Evolutionary conservation across 2,113 vertebrate species (phyloP), one percentile per base, ranked within the genome.

Genomic region (Protobothrops mucrosquamatus): DNA sequence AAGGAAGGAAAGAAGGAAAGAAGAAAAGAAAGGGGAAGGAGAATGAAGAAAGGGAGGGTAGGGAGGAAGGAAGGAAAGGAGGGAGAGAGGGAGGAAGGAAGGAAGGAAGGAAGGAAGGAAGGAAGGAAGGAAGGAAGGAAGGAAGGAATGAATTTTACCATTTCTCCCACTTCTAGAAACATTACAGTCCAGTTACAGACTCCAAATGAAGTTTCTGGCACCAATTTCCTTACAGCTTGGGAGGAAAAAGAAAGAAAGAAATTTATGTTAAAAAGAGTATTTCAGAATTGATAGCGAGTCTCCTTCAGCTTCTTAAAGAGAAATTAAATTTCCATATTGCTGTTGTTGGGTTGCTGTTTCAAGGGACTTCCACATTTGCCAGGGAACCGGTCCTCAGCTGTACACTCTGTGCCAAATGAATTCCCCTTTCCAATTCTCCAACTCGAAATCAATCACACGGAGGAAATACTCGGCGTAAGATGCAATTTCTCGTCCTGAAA

Each of bases 241-340:
- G 39, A 39, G 69, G 7, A 59, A 64, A 14, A 39, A 39, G 39
- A 64, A 74, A n/a, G 89, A 95, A 96, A 92, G 14, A n/a, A 87
- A 52, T 51, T 0, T 34, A 92, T 85, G 95, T 93, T 92, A 94
- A 81, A 94, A 0, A 86, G 29, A 52, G 29, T 56, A 29, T 92
- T 95, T 81, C 92, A 86, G 12, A 93, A 91, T 88, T 95, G 93
- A 96, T 96, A 94, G 88, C 94, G 96, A 95, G 88, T 92, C 94
- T 96, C 92, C 10, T 94, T 95, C 97, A 93, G 96, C 96, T 95
- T 91, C 64, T 55, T 93, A 93, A 59, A 96, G 91, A 96, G 86
- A 89, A 90, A 91, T 96, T 95, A 52, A 86, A 7, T 85, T 61
- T 24, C 56, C 54, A 11, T 81, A 81, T 81, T 81, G 20, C n/a